Conservation (phyloP, 1,140 invertebrate genomes). For the Cardiocondyla obscurior region DNA sequence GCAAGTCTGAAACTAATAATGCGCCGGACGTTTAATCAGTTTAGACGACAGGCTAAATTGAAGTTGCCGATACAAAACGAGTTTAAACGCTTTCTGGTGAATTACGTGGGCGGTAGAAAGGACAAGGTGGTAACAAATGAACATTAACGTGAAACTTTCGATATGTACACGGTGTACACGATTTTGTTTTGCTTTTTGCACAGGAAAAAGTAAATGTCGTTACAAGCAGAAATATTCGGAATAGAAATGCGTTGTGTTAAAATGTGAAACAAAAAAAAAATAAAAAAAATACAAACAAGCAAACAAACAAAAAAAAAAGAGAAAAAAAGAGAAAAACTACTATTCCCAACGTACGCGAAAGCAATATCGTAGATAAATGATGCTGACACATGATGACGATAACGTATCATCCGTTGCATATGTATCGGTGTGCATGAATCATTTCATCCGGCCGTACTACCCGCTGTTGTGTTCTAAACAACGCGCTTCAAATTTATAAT, state of each 20-base stretch:
- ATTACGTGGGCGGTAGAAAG: neutral
- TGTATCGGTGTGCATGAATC: conserved; percentile 46
- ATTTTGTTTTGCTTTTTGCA: neutral
- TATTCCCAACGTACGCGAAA: neutral
- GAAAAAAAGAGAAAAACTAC: too few relatives aligned
- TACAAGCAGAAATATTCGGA: neutral
- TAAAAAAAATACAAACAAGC: too few relatives aligned
- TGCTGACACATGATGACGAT: conserved; percentile 57
- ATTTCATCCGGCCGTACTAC: conserved; percentile 43
- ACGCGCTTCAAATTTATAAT: conserved; percentile 65
- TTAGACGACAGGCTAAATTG: conserved; percentile 21
- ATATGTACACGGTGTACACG: neutral
- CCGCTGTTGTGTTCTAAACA: conserved; percentile 54
- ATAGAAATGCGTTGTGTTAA: neutral
- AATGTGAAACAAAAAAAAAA: neutral
- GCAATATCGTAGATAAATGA: conserved; percentile 55
- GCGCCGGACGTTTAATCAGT: conserved; percentile 23
- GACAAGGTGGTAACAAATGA: neutral
- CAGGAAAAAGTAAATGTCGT: neutral
- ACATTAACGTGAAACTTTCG: neutral
- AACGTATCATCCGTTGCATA: conserved; percentile 62
- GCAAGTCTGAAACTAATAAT: conserved; percentile 39
- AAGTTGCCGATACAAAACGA: neutral
- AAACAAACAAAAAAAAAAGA: too few relatives aligned
- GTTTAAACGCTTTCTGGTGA: neutral